These are phyloP conservation scores for Agrochola lota DNA, from an alignment of 2,888 invertebrate genomes.

Conservation along the genomic window DNA sequence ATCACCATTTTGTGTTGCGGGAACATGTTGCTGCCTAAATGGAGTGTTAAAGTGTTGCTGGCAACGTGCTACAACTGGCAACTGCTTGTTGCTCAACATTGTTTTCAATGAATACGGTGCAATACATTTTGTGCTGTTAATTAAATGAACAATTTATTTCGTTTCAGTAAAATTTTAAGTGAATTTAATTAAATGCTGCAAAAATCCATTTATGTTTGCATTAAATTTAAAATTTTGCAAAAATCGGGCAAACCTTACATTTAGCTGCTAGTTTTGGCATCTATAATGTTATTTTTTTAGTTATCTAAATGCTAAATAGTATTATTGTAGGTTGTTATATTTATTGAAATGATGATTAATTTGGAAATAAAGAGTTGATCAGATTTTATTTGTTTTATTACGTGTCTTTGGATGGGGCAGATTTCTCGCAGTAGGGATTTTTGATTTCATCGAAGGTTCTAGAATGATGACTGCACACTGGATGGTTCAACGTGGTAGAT, in stretches of 20 bases:
- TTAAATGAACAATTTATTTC: neutral
- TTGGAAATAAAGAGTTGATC: conserved; percentile 49
- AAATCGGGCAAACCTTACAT: conserved; percentile 20
- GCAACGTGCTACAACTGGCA: neutral
- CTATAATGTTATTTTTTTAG: conserved; percentile 9
- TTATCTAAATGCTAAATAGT: conserved; percentile 26
- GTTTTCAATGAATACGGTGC: conserved; percentile 9
- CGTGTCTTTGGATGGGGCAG: neutral
- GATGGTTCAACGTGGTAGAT: neutral
- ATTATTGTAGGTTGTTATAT: conserved; percentile 49
- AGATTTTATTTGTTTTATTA: conserved; percentile 30
- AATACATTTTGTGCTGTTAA: conserved; percentile 16
- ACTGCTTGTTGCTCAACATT: neutral
- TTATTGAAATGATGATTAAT: conserved; percentile 45
- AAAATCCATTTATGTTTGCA: conserved; percentile 2
- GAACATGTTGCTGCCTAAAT: too few relatives aligned
- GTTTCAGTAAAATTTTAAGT: neutral
- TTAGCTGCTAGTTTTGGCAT: conserved; percentile 36
- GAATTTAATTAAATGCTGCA: conserved; percentile 12
- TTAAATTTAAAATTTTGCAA: neutral
- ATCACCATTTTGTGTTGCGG: neutral
- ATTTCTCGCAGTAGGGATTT: neutral
- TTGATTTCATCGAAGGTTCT: neutral
- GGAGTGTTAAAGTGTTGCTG: neutral
- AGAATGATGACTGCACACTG: neutral